A percentile compares a stretch with the other conserved stretches of the same genome.
Conservation (phyloP, 1,140 invertebrate species). For the Pachypsylla venusta region DNA sequence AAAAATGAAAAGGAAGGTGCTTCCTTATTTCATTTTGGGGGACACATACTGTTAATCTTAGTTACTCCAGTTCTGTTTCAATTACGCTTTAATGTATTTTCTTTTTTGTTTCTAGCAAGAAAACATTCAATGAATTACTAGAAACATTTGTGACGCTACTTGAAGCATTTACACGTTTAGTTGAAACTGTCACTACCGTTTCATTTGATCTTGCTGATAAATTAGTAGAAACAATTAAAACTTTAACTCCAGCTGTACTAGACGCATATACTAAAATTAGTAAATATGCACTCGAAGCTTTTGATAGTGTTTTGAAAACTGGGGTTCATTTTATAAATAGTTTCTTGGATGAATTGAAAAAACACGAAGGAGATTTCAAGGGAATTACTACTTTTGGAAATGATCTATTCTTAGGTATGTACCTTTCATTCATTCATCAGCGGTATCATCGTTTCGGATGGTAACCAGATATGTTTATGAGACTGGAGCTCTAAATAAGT, state of each 20-base stretch:
- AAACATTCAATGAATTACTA: slow-evolving; percentile 19
- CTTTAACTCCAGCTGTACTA: not conserved
- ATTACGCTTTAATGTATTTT: no score
- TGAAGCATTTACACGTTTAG: slow-evolving; percentile 26
- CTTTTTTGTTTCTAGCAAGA: slow-evolving; percentile 11
- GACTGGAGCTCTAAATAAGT: no score
- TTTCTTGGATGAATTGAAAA: slow-evolving; percentile 23
- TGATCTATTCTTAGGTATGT: slow-evolving; percentile 10
- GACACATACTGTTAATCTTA: no score
- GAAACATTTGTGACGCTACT: slow-evolving; percentile 29
- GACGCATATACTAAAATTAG: slow-evolving; percentile 8
- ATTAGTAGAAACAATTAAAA: slow-evolving; percentile 6
- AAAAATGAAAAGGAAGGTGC: no score
- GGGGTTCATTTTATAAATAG: slow-evolving; percentile 18
- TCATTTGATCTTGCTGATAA: slow-evolving; percentile 1
- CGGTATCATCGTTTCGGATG: no score
- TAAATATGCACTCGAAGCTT: not conserved
- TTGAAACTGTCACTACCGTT: not conserved
- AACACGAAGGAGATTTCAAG: slow-evolving; percentile 47
- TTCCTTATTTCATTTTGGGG: no score
- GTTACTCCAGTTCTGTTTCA: no score
- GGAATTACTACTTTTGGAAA: slow-evolving; percentile 38
- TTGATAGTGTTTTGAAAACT: slow-evolving; percentile 1
- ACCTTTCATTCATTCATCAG: no score
- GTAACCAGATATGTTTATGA: no score